Percentiles rank a stretch among this genome's conserved stretches.
Evolutionary conservation across 2,888 invertebrate genomes (phyloP).

Genomic region (Drosophila mimica): DNA sequence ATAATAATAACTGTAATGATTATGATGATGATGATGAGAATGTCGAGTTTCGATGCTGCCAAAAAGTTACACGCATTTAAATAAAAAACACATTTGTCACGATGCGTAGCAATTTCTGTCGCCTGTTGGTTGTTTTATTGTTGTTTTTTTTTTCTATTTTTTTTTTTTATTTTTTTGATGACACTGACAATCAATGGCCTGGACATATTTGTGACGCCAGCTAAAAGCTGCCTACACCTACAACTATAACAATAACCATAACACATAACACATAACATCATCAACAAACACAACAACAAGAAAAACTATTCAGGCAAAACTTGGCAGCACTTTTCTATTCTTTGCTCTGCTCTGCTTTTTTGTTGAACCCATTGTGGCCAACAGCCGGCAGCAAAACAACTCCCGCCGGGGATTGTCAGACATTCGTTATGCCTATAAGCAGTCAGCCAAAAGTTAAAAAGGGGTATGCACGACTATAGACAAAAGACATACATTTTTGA

Average conservation of each 20-base stretch:
- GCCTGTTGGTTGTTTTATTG: conserved; percentile 2
- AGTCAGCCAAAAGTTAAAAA: neutral
- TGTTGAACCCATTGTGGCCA: conserved; percentile 18
- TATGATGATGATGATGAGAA: conserved; percentile 7
- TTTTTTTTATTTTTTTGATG: conserved; percentile 28
- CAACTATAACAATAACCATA: conserved; percentile 37
- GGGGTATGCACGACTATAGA: conserved; percentile 18
- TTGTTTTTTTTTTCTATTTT: conserved; percentile 9
- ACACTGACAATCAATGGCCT: conserved; percentile 68
- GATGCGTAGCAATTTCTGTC: conserved; percentile 14
- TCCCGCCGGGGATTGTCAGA: conserved; percentile 23
- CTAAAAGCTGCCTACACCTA: conserved; percentile 44
- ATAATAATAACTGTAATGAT: conserved; percentile 1
- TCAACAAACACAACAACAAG: conserved; percentile 11
- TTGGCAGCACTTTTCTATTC: conserved; percentile 41
- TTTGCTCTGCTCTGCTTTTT: conserved; percentile 1
- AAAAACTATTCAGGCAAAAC: conserved; percentile 25
- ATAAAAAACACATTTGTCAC: conserved; percentile 77
- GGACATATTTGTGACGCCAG: conserved; percentile 54
- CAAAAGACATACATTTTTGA: neutral
- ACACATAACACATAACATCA: too few relatives aligned
- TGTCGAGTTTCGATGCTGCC: conserved; percentile 37
- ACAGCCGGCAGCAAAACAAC: conserved; percentile 18
- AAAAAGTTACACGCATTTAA: conserved; percentile 73
- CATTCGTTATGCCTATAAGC: conserved; percentile 1